Evolutionary conservation across 2,888 invertebrate genomes (phyloP), one percentile per base, ranked within the genome.

Genomic region (Chironomus riparius): DNA sequence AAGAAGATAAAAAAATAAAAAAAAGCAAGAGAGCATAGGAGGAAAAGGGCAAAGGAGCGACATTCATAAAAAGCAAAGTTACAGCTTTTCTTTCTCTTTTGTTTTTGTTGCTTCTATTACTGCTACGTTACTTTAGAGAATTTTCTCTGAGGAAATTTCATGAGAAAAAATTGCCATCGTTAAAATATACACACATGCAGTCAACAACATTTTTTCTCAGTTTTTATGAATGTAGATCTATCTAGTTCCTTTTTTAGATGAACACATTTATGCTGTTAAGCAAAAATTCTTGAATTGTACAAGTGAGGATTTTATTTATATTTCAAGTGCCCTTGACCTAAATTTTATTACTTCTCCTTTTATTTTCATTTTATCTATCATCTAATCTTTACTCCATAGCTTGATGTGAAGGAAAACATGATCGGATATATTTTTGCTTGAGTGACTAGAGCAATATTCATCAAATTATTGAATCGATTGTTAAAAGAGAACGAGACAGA

Each of bases 121-220:
- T 62, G 56, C 15, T 56, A n/a, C 56, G 4, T 15, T 56, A 18
- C 56, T 56, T 6, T 15, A 22, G 22, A 3, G 65, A 68, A 71
- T n/a, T 71, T 47, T 24, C 24, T 70, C 22, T 15, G 61, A 71
- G 28, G 56, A 56, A 38, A 38, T 38, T 13, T 70, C 13, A 24
- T 24, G 56, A 12, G 47, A 50, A 73, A 73, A 62, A 73, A 73
- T 73, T 73, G 15, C 72, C n/a, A 68, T 65, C 74, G 68, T 74
- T 74, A 74, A 38, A 38, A 10, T 7, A 38, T 38, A 47, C 74
- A 68, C 68, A 68, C 22, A 68, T 74, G 47, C 22, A 74, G 74
- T 38, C 68, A 47, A 48, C 15, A 68, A 68, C 74, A 47, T 48
- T 22, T 38, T 38, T 38, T 10, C 72, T 74, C 18, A 47, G n/a